Evolutionary conservation across 2,797 vertebrate genomes (phyloP).

Genomic region (Pempheris klunzingeri): DNA sequence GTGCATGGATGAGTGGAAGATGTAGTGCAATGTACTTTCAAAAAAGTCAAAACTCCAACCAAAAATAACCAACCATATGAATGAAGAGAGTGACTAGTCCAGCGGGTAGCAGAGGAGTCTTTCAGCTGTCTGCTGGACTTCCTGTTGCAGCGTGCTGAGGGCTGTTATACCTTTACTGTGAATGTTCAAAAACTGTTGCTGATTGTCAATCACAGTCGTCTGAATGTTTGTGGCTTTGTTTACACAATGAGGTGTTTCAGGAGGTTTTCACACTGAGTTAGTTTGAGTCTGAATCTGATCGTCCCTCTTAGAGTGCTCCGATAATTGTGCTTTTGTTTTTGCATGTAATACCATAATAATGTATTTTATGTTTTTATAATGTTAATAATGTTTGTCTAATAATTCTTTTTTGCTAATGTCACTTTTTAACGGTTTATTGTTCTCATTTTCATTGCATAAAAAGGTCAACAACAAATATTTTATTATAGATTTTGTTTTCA

Average conservation of each 20-base stretch:
- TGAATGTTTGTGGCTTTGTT: conserved; percentile 43
- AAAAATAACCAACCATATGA: conserved; percentile 47
- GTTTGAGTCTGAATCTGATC: conserved; percentile 15
- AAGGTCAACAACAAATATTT: not conserved
- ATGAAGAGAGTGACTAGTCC: conserved; percentile 19
- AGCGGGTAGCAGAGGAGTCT: conserved; percentile 9
- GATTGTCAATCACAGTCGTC: conserved; percentile 37
- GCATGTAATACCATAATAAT: too few relatives aligned
- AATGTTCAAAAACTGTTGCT: conserved; percentile 46
- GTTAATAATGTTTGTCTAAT: too few relatives aligned
- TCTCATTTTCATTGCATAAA: not conserved
- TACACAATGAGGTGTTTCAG: conserved; percentile 21
- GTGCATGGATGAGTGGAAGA: conserved; percentile 11
- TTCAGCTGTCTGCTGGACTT: conserved; percentile 17
- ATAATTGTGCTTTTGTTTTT: not conserved
- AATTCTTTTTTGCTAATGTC: not conserved
- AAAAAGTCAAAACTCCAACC: conserved; percentile 30
- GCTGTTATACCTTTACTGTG: conserved; percentile 46
- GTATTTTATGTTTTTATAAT: too few relatives aligned
- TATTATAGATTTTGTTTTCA: not conserved
- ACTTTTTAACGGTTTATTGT: not conserved
- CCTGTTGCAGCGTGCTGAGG: not conserved
- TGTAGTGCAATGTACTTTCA: conserved; percentile 33
- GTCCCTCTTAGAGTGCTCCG: not conserved
- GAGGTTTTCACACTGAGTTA: conserved; percentile 26